A percentile compares a stretch with the other conserved stretches of the same genome.
Conservation (phyloP, 2,797 vertebrate species). For the Linurgus olivaceus region DNA sequence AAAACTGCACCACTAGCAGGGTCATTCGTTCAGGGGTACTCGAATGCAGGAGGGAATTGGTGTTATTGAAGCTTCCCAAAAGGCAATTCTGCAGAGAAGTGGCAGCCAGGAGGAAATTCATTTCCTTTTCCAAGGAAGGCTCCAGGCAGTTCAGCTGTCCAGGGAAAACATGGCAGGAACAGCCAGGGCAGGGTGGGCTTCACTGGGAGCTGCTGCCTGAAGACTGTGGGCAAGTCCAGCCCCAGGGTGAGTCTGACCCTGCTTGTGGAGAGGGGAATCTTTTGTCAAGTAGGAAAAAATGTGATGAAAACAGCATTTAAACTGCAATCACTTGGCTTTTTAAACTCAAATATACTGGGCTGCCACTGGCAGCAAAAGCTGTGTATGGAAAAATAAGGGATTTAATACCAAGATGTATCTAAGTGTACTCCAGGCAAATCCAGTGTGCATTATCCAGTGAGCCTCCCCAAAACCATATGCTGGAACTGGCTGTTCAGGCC, state of each 20-base stretch:
- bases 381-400: background rate
- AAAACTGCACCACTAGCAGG: conserved; percentile 78
- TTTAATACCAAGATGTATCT: background rate
- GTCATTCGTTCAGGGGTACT: conserved; percentile 75
- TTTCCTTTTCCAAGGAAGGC: conserved; percentile 3
- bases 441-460: background rate
- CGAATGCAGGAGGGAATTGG: conserved; percentile 38
- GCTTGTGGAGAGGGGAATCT: background rate
- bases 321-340: background rate
- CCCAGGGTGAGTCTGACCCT: background rate
- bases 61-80: conserved; percentile 52
- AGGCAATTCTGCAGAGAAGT: conserved; percentile 46
- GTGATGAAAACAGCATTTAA: background rate
- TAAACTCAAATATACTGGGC: background rate
- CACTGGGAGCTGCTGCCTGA: background rate
- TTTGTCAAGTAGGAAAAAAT: background rate
- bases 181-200: background rate
- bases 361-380: background rate
- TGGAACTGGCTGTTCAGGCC: background rate
- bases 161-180: background rate
- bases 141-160: background rate
- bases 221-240: background rate
- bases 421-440: background rate
- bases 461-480: background rate
- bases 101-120: background rate